phyloP scores from a whole-genome alignment of 2,797 vertebrate genomes.

The Xenops minutus region DNA sequence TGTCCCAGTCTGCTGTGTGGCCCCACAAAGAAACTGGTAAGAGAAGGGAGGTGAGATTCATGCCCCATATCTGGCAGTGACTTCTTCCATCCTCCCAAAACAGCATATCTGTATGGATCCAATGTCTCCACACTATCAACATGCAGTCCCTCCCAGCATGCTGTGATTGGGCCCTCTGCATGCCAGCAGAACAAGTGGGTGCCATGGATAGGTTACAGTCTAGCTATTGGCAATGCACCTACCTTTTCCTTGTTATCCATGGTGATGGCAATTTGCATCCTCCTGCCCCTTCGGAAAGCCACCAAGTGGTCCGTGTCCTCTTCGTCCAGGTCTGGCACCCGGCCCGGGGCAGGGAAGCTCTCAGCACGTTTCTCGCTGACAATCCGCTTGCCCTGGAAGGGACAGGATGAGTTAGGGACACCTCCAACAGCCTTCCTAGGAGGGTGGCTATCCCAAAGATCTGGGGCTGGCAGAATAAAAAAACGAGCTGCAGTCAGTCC shows the following conservation, averaged over 20 bases:
- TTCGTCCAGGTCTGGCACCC: slow-evolving; percentile 57
- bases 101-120: neutral
- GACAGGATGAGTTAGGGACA: neutral
- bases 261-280: slow-evolving; percentile 71
- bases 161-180: neutral
- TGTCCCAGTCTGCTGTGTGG: neutral
- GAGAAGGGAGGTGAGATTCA: neutral
- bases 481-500: fast-evolving
- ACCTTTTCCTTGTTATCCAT: slow-evolving; percentile 80
- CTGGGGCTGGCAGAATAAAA: neutral
- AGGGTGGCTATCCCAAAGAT: neutral
- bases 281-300: slow-evolving; percentile 69
- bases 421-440: neutral
- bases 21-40: neutral
- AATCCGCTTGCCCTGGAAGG: slow-evolving; percentile 85
- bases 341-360: slow-evolving; percentile 28
- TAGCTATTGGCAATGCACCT: neutral
- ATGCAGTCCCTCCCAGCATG: neutral
- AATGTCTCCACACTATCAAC: neutral
- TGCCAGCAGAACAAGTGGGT: neutral
- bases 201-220: neutral
- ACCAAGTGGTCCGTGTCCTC: slow-evolving; percentile 73
- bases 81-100: neutral
- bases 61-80: neutral
- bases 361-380: slow-evolving; percentile 84